Conservation (phyloP, 2,797 vertebrate genomes). For the Gymnodraco acuticeps region DNA sequence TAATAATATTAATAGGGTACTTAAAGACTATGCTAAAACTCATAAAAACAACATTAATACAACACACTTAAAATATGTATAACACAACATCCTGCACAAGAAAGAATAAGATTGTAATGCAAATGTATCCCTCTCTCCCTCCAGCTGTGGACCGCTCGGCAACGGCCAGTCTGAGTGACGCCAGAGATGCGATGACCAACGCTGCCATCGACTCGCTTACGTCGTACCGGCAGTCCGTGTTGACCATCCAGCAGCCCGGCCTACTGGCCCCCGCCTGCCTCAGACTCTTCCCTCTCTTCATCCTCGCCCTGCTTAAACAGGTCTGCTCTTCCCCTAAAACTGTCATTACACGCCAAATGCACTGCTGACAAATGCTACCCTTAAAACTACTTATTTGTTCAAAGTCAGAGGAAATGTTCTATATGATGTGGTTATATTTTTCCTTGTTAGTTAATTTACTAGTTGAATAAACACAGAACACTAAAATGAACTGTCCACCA, state of each 20-base stretch:
- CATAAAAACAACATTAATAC: too few species aligned
- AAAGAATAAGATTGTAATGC: background rate
- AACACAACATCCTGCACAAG: too few species aligned
- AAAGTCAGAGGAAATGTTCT: background rate
- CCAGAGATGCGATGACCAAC: constrained; percentile 94
- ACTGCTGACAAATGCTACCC: background rate
- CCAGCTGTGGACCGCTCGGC: constrained; percentile 93
- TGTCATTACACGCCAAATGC: background rate
- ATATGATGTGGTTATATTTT: background rate
- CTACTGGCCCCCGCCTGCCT: constrained; percentile 91
- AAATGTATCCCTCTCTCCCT: background rate
- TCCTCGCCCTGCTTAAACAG: constrained; percentile 95
- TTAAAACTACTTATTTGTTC: background rate
- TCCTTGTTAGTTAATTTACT: background rate
- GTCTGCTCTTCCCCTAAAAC: constrained; percentile 60
- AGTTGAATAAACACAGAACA: background rate
- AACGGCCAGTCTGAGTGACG: constrained; percentile 91
- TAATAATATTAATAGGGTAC: too few species aligned
- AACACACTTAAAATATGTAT: too few species aligned
- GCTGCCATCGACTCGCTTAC: constrained; percentile 92
- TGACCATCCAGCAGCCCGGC: constrained; percentile 93
- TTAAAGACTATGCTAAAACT: too few species aligned
- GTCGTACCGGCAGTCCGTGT: constrained; percentile 89
- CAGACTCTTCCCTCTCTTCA: constrained; percentile 91
- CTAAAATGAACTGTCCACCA: background rate